phyloP scores from a whole-genome alignment of 2,888 invertebrate species.

The Gari tellinella region DNA sequence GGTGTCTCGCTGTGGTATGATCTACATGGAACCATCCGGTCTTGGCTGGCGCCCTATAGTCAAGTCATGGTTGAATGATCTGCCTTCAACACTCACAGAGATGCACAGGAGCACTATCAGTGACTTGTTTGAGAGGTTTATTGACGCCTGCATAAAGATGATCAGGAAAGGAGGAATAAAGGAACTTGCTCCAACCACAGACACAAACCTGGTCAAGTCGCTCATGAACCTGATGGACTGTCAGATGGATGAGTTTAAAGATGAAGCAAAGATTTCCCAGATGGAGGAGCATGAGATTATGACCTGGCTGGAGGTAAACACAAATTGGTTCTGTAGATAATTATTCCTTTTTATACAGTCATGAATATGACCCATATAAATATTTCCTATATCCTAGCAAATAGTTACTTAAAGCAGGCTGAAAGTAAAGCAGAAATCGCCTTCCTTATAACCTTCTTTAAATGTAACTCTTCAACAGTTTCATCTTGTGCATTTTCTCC shows the following conservation, averaged over 20 bases:
- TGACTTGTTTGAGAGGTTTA: constrained; percentile 92
- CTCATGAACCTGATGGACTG: constrained; percentile 95
- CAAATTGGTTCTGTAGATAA: no score
- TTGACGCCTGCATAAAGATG: constrained; percentile 91
- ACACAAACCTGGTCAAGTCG: constrained; percentile 92
- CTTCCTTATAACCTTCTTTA: no score
- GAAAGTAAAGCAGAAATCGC: no score
- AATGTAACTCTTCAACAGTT: no score
- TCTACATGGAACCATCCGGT: constrained; percentile 85
- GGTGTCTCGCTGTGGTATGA: constrained; percentile 85
- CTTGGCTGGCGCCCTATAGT: constrained; percentile 85
- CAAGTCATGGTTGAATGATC: constrained; percentile 86
- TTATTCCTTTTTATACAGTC: no score
- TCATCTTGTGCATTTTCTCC: no score
- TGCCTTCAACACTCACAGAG: constrained; percentile 81
- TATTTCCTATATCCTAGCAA: no score
- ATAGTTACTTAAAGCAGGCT: no score
- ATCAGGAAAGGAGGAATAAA: constrained; percentile 89
- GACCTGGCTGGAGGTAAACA: constrained; percentile 82
- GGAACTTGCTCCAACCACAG: constrained; percentile 94
- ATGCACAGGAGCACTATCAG: constrained; percentile 84
- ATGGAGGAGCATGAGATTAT: constrained; percentile 86
- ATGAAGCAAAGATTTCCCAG: constrained; percentile 93
- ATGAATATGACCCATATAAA: no score
- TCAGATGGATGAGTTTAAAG: constrained; percentile 93